Evolutionary conservation across 1,140 invertebrate genomes (phyloP).

Genomic region (Cataglyphis hispanica): DNA sequence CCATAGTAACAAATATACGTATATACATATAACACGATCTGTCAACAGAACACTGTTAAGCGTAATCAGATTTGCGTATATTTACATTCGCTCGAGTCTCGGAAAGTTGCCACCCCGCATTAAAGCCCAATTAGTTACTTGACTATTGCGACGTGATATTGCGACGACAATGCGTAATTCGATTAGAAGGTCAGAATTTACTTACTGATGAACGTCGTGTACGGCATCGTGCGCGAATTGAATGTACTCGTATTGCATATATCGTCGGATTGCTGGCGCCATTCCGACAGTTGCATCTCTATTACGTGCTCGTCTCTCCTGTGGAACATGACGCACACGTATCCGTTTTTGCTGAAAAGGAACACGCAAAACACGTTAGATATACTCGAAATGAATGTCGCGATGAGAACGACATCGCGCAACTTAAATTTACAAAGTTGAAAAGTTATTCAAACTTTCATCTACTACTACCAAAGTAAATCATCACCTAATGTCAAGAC

Average conservation of each 20-base stretch:
- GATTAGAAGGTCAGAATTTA: slow-evolving; percentile 71
- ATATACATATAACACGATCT: slow-evolving; percentile 33
- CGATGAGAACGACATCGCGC: neutral
- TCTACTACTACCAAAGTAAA: neutral
- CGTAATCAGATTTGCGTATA: slow-evolving; percentile 61
- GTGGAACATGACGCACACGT: slow-evolving; percentile 88
- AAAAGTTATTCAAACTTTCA: neutral
- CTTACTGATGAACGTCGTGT: slow-evolving; percentile 85
- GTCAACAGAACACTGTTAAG: slow-evolving; percentile 49
- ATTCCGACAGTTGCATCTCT: slow-evolving; percentile 88
- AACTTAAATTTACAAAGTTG: neutral
- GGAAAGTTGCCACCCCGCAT: slow-evolving; percentile 54
- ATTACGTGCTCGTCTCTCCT: slow-evolving; percentile 87
- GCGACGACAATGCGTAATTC: slow-evolving; percentile 54
- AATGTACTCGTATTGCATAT: slow-evolving; percentile 82
- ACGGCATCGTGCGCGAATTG: slow-evolving; percentile 81
- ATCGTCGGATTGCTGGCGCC: slow-evolving; percentile 85
- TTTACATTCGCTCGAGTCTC: slow-evolving; percentile 23
- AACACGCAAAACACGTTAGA: slow-evolving; percentile 25
- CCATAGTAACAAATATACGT: slow-evolving; percentile 34
- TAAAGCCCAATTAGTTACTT: slow-evolving; percentile 59
- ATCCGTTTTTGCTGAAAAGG: slow-evolving; percentile 87
- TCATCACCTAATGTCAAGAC: neutral
- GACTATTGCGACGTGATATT: slow-evolving; percentile 34
- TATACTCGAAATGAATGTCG: slow-evolving; percentile 6